A percentile compares a stretch with the other conserved stretches of the same genome.
Conservation (phyloP, 2,888 invertebrate species). For the Eupeodes luniger region DNA sequence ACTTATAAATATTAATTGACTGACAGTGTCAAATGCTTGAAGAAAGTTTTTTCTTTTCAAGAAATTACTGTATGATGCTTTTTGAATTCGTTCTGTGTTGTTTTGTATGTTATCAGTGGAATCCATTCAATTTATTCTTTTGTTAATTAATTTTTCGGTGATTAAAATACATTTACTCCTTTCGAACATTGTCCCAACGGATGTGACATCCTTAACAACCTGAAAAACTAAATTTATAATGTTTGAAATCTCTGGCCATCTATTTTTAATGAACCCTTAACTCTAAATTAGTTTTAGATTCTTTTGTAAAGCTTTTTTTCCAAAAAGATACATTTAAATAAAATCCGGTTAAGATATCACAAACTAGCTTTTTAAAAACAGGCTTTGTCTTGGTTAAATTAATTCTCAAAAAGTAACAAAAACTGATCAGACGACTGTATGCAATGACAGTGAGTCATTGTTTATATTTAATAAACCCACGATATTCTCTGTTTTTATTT, state of each 20-base stretch:
- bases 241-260: no score
- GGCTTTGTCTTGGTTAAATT: background rate
- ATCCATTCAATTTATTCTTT: background rate
- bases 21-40: background rate
- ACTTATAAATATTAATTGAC: background rate
- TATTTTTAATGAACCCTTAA: no score
- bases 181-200: no score
- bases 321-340: background rate
- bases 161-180: background rate
- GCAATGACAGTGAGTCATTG: background rate
- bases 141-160: background rate
- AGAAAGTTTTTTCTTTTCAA: background rate
- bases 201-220: no score
- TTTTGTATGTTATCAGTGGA: background rate
- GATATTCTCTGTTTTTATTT: background rate
- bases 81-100: no score
- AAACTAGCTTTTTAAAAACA: constrained; percentile 8
- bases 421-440: background rate
- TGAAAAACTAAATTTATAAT: no score
- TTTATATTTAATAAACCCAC: background rate
- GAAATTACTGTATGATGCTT: background rate
- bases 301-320: no score
- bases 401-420: background rate
- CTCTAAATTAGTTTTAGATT: no score
- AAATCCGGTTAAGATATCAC: background rate